These are phyloP conservation scores for Myotis planiceps DNA, from an alignment of 2,797 vertebrate species.

Conservation along the genomic window DNA sequence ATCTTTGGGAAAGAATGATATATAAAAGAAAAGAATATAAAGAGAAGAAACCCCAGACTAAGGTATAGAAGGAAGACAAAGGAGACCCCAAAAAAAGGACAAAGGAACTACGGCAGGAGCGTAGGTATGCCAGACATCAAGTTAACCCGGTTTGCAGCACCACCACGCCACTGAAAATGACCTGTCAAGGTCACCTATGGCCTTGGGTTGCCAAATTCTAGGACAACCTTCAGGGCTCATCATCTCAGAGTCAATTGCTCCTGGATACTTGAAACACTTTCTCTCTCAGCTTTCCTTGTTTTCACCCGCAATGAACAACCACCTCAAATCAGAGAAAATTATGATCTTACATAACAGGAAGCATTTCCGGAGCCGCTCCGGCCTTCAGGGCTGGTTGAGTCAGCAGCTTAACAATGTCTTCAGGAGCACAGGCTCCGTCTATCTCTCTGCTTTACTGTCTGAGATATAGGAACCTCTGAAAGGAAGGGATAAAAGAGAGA, in stretches of 20 bases:
- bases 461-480: not conserved
- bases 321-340: conserved; percentile 12
- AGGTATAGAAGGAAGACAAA: not conserved
- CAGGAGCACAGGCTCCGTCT: not conserved
- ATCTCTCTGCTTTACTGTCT: not conserved
- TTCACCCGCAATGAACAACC: not conserved
- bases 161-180: not conserved
- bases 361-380: not conserved
- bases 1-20: not conserved
- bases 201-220: not conserved
- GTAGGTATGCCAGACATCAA: not conserved
- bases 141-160: not conserved
- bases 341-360: not conserved
- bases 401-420: not conserved
- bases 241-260: not conserved
- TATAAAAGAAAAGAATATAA: not conserved
- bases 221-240: not conserved
- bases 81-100: not conserved
- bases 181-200: not conserved
- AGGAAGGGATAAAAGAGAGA: not conserved
- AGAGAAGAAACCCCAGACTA: not conserved
- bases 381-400: not conserved
- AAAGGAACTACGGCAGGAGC: not conserved
- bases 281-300: not conserved
- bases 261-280: not conserved